These are phyloP conservation scores for Amazonetta brasiliensis DNA, from an alignment of 2,797 vertebrate species.

Conservation along the genomic window DNA sequence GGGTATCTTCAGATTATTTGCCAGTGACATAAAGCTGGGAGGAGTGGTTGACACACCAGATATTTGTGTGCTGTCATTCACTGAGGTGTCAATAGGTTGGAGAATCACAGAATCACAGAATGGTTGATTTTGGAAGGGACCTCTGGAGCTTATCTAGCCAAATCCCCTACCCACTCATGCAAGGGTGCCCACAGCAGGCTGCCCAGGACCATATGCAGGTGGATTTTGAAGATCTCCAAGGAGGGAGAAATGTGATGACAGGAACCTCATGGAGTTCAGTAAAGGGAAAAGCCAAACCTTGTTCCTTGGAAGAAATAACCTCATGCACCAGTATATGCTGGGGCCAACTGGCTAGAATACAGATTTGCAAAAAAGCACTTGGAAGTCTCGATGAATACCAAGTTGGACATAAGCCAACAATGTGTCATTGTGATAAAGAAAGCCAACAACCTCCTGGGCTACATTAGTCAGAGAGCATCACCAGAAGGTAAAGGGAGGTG, in stretches of 20 bases:
- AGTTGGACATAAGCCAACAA: not conserved
- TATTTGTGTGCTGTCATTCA: not conserved
- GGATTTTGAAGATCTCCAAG: not conserved
- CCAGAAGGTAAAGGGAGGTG: not conserved
- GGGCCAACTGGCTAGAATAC: not conserved
- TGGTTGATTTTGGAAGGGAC: not conserved
- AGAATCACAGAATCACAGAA: not conserved
- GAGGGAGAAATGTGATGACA: not conserved
- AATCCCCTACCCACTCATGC: not conserved
- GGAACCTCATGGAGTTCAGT: not conserved
- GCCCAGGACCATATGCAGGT: not conserved
- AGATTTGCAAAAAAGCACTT: not conserved
- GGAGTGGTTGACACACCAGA: not conserved
- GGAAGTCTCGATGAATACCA: not conserved
- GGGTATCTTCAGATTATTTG: not conserved
- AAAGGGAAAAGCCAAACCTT: not conserved
- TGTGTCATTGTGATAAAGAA: not conserved
- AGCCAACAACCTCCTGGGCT: not conserved
- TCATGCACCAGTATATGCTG: not conserved
- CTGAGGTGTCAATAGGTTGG: not conserved
- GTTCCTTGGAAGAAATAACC: not conserved
- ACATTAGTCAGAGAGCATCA: not conserved
- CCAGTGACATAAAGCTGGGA: not conserved
- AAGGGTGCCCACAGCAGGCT: not conserved
- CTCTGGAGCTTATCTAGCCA: not conserved